phyloP scores from a whole-genome alignment of 2,113 vertebrate genomes.

The Oenanthe oenanthe region DNA sequence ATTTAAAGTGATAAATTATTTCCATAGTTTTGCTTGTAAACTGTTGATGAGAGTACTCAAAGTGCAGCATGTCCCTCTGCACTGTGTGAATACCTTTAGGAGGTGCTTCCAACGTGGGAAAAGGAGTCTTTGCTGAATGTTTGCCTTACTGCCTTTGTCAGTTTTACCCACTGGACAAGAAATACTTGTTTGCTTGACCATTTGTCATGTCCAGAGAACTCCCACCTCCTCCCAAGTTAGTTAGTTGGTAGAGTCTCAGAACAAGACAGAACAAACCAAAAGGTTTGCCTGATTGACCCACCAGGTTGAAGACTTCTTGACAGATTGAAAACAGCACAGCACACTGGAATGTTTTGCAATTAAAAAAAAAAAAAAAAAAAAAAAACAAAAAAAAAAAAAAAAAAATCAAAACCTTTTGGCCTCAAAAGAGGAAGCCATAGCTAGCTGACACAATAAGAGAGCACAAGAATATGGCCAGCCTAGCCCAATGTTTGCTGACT shows the following conservation, averaged over 20 bases:
- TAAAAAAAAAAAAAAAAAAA: neutral
- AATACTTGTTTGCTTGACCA: neutral
- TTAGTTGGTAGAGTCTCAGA: neutral
- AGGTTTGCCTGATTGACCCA: neutral
- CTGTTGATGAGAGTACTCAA: neutral
- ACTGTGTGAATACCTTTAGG: neutral
- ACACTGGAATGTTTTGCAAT: neutral
- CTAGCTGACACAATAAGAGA: neutral
- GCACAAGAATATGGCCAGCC: neutral
- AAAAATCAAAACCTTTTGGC: neutral
- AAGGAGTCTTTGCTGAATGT: neutral
- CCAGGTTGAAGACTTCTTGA: neutral
- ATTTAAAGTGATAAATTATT: neutral
- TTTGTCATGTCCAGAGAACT: neutral
- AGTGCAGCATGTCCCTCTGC: neutral
- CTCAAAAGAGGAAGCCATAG: constrained; percentile 9
- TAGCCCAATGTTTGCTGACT: neutral
- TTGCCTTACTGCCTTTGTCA: neutral
- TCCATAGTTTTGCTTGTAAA: neutral
- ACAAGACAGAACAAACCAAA: neutral
- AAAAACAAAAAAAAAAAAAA: neutral
- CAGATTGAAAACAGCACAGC: neutral
- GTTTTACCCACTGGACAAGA: neutral
- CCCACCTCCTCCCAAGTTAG: neutral
- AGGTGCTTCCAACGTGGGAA: neutral